A percentile compares a stretch with the other conserved stretches of the same genome.
Evolutionary conservation across 2,113 vertebrate species (phyloP).

Genomic region (Hippocampus mohnikei): DNA sequence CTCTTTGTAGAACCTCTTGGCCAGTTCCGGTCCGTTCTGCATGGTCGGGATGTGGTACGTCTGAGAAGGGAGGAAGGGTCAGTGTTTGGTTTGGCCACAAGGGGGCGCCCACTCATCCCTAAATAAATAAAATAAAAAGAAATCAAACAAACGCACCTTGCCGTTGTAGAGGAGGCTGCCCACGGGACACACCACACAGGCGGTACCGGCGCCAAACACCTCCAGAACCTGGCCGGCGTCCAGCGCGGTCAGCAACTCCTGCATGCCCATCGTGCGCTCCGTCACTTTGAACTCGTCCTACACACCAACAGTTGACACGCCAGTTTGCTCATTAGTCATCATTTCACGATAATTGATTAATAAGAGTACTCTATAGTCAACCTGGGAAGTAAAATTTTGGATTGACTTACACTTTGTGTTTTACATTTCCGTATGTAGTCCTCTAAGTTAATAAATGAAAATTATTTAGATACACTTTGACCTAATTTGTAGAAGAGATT

Average conservation of each 20-base stretch:
- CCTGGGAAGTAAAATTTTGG: too few species aligned
- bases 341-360: too few species aligned
- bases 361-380: too few species aligned
- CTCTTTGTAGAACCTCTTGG: conserved; percentile 80
- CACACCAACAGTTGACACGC: not conserved
- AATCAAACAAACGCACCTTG: conserved; percentile 60
- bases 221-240: conserved; percentile 74
- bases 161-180: conserved; percentile 79
- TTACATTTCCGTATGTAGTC: too few species aligned
- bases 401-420: too few species aligned
- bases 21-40: conserved; percentile 81
- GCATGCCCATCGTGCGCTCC: conserved; percentile 74
- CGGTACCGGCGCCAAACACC: conserved; percentile 84
- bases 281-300: conserved; percentile 83
- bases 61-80: conserved; percentile 47
- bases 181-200: conserved; percentile 86
- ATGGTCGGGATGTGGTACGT: conserved; percentile 81
- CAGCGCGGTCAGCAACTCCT: conserved; percentile 73
- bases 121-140: not conserved
- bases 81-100: not conserved
- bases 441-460: too few species aligned
- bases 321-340: too few species aligned
- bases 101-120: too few species aligned
- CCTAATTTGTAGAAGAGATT: too few species aligned
- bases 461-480: too few species aligned